A percentile compares a stretch with the other conserved stretches of the same genome.
Evolutionary conservation across 2,113 vertebrate species (phyloP).

Genomic region (Rhinichthys klamathensis): DNA sequence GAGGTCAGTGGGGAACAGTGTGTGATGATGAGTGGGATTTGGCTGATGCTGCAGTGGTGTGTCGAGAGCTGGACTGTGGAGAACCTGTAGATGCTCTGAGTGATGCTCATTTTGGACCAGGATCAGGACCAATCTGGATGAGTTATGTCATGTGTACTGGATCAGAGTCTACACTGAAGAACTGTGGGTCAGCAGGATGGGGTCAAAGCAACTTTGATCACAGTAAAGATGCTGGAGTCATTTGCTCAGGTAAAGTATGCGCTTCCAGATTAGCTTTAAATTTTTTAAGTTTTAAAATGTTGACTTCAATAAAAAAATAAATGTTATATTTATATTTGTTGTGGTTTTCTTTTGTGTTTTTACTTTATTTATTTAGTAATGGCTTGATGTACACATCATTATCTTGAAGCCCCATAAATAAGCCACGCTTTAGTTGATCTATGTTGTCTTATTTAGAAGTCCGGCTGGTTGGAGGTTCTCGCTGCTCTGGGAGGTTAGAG

Average conservation of each 20-base stretch:
- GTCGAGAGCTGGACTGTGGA: conserved; percentile 40
- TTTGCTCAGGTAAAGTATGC: neutral
- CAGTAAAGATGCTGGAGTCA: neutral
- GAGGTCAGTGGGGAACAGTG: conserved; percentile 51
- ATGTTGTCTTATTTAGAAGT: neutral
- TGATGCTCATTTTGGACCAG: neutral
- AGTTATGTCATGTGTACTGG: rapidly evolving
- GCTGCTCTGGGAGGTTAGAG: conserved; percentile 30
- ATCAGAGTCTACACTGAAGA: conserved; percentile 9
- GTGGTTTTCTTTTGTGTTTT: no score
- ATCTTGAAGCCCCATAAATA: no score
- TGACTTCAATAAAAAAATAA: no score
- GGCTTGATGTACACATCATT: no score
- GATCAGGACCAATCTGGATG: neutral
- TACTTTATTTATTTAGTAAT: no score
- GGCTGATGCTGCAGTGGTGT: conserved; percentile 45
- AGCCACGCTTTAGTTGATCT: no score
- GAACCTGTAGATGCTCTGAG: neutral
- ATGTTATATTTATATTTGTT: no score
- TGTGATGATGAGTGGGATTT: conserved; percentile 16
- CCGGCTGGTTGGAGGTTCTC: no score
- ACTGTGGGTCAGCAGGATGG: neutral
- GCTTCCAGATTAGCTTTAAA: no score
- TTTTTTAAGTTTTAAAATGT: no score
- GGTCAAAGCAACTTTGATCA: neutral